Conservation (phyloP, 2,797 vertebrate species). For the Vireo griseus region DNA sequence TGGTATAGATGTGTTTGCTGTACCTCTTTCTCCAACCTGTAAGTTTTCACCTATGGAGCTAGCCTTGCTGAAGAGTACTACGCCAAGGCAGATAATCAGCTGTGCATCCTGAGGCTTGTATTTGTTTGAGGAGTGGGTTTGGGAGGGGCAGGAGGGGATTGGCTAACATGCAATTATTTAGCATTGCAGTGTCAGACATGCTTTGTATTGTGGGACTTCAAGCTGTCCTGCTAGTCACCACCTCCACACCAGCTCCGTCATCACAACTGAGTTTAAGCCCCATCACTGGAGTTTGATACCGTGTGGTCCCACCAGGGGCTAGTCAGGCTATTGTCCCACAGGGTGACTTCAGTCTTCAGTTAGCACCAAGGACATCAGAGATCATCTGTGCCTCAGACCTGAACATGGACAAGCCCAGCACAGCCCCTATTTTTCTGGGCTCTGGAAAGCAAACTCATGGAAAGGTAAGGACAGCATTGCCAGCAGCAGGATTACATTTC, state of each 20-base stretch:
- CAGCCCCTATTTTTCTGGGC: neutral
- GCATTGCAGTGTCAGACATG: neutral
- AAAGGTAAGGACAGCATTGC: neutral
- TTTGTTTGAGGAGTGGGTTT: neutral
- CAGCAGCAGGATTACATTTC: neutral
- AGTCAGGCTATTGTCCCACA: neutral
- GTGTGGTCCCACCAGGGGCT: fast-evolving
- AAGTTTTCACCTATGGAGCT: neutral
- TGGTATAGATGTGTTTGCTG: neutral
- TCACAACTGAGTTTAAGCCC: neutral
- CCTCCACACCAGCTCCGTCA: neutral
- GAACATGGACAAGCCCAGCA: neutral
- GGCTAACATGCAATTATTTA: neutral
- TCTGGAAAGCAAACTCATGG: neutral
- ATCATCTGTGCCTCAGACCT: neutral
- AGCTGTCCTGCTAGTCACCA: neutral
- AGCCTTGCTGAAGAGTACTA: neutral
- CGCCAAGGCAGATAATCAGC: neutral
- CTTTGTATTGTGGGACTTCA: neutral
- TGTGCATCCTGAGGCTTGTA: fast-evolving
- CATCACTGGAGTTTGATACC: neutral
- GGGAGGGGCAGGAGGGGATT: neutral
- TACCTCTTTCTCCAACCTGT: neutral
- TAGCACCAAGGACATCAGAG: neutral
- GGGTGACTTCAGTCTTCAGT: neutral